Conservation (phyloP, 2,888 invertebrate genomes). For the Atrina japonica region DNA sequence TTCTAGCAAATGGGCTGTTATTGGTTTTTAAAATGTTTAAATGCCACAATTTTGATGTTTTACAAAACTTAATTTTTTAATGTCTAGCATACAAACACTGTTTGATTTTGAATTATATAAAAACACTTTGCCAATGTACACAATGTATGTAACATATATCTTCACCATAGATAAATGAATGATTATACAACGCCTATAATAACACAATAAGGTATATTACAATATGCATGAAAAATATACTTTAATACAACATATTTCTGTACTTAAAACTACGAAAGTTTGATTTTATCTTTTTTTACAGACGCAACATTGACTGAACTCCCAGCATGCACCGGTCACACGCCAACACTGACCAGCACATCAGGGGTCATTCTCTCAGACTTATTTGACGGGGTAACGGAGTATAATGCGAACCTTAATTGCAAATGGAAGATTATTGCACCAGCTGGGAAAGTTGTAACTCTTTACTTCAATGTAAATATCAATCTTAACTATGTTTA, state of each 20-base stretch:
- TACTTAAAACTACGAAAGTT: background rate
- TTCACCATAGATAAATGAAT: too few relatives aligned
- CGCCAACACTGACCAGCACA: background rate
- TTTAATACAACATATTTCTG: background rate
- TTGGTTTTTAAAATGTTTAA: too few relatives aligned
- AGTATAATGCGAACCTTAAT: conserved; percentile 56
- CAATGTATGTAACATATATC: too few relatives aligned
- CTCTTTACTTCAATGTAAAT: conserved; percentile 56
- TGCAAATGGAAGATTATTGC: conserved; percentile 70
- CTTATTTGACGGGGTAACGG: conserved; percentile 56
- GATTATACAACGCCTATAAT: too few relatives aligned
- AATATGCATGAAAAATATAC: too few relatives aligned
- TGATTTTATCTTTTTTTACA: background rate
- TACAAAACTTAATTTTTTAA: too few relatives aligned
- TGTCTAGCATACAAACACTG: too few relatives aligned
- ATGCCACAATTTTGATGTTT: too few relatives aligned
- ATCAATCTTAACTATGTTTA: background rate
- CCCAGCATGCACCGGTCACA: conserved; percentile 23
- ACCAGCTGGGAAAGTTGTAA: conserved; percentile 58
- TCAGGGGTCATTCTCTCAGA: conserved; percentile 62
- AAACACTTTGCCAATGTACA: too few relatives aligned
- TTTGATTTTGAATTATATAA: too few relatives aligned
- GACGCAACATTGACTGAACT: conserved; percentile 1
- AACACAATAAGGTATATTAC: too few relatives aligned
- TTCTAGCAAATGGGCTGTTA: too few relatives aligned